These are phyloP conservation scores for Smutsia gigantea DNA, from an alignment of 2,797 vertebrate genomes.

Conservation along the genomic window DNA sequence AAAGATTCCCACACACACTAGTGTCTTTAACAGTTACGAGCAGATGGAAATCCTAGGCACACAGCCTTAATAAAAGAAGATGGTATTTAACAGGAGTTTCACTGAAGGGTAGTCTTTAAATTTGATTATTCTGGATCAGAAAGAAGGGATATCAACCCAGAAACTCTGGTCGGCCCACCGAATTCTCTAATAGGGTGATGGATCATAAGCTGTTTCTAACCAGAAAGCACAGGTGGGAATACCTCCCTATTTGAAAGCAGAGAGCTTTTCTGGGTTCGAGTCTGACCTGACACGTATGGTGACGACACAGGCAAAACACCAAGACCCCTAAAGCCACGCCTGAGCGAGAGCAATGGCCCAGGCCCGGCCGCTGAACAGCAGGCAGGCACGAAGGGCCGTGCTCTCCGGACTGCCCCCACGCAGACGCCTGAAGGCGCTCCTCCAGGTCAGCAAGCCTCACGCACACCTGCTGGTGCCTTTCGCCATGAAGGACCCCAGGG, in stretches of 20 bases:
- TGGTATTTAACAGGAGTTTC: background rate
- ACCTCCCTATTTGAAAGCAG: background rate
- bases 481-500: conserved; percentile 84
- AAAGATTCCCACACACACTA: background rate
- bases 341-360: background rate
- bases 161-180: background rate
- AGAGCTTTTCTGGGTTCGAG: background rate
- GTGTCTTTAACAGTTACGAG: background rate
- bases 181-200: background rate
- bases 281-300: background rate
- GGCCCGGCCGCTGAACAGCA: background rate
- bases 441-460: conserved; percentile 34
- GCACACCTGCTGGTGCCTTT: conserved; percentile 57
- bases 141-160: background rate
- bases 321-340: background rate
- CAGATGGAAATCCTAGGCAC: background rate
- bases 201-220: conserved; percentile 34
- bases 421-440: conserved; percentile 53
- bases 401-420: conserved; percentile 59
- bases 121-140: conserved; percentile 55
- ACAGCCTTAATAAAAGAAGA: background rate
- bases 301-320: background rate
- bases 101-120: background rate
- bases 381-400: background rate
- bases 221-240: background rate